Conservation (phyloP, 2,888 invertebrate species). For the Mesoligia furuncula region DNA sequence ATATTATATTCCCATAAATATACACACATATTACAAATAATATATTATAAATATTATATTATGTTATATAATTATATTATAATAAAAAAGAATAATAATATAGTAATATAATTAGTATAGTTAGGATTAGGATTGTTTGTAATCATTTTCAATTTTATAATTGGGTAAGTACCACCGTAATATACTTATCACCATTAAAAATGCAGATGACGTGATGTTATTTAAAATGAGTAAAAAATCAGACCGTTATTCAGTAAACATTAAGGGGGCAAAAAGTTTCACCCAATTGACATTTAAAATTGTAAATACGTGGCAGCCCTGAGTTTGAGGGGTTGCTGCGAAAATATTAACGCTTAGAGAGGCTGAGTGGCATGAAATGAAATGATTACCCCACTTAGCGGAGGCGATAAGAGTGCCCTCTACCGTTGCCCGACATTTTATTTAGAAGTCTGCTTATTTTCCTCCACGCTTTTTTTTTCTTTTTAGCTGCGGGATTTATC, state of each 20-base stretch:
- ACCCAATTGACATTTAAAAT: background rate
- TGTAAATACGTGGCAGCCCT: constrained; percentile 55
- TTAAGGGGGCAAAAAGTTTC: background rate
- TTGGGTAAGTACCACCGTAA: no score
- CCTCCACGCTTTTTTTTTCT: constrained; percentile 31
- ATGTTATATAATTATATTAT: no score
- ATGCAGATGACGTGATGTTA: background rate
- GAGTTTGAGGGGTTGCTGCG: constrained; percentile 65
- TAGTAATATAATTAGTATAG: no score
- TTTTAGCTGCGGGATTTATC: constrained; percentile 15
- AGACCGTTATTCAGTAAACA: background rate
- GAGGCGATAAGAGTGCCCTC: constrained; percentile 70
- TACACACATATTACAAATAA: no score
- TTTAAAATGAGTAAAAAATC: no score
- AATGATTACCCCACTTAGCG: constrained; percentile 75
- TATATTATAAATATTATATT: no score
- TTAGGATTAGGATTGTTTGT: no score
- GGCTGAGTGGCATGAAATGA: constrained; percentile 71
- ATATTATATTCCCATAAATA: no score
- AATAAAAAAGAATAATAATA: no score
- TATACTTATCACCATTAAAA: background rate
- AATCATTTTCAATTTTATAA: background rate
- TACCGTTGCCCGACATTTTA: constrained; percentile 59
- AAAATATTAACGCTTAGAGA: constrained; percentile 72
- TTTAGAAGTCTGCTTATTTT: constrained; percentile 57